phyloP scores from a whole-genome alignment of 2,888 invertebrate genomes.

The Noctuana brunneofusca region DNA sequence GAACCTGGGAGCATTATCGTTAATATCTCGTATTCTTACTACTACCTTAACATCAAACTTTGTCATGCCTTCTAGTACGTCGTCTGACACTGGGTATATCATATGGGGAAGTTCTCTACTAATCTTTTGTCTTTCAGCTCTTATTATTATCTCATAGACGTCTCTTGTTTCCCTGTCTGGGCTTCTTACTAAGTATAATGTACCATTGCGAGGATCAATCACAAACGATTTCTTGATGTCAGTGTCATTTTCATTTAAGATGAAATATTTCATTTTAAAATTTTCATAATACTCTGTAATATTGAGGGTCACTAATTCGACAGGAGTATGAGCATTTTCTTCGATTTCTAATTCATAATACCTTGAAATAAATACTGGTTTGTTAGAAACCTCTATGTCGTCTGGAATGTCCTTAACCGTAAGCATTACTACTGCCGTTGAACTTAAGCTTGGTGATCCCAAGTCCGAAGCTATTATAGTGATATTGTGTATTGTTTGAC shows the following conservation, averaged over 20 bases:
- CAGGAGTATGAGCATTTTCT: slow-evolving; percentile 90
- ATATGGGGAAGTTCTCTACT: slow-evolving; percentile 88
- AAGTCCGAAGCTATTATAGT: slow-evolving; percentile 93
- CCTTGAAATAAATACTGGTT: slow-evolving; percentile 84
- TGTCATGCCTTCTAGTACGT: slow-evolving; percentile 87
- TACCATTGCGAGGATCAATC: slow-evolving; percentile 90
- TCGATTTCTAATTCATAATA: slow-evolving; percentile 92
- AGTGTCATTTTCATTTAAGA: slow-evolving; percentile 83
- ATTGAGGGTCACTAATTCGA: slow-evolving; percentile 89
- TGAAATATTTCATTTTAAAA: slow-evolving; percentile 85
- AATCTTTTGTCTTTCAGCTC: slow-evolving; percentile 81
- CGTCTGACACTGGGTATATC: slow-evolving; percentile 89
- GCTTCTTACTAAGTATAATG: slow-evolving; percentile 87
- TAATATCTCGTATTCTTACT: slow-evolving; percentile 89
- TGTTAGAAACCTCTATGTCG: slow-evolving; percentile 72
- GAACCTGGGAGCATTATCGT: slow-evolving; percentile 92
- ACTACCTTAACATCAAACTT: slow-evolving; percentile 91
- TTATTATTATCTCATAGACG: slow-evolving; percentile 82
- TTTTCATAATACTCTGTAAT: slow-evolving; percentile 86
- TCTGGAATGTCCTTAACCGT: slow-evolving; percentile 87
- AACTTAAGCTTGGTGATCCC: slow-evolving; percentile 91
- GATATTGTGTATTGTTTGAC: slow-evolving; percentile 86
- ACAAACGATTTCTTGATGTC: slow-evolving; percentile 85
- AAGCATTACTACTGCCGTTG: slow-evolving; percentile 88
- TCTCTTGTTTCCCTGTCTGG: slow-evolving; percentile 89